Evolutionary conservation across 2,888 invertebrate genomes (phyloP).

Genomic region (Napeogenes sylphis): DNA sequence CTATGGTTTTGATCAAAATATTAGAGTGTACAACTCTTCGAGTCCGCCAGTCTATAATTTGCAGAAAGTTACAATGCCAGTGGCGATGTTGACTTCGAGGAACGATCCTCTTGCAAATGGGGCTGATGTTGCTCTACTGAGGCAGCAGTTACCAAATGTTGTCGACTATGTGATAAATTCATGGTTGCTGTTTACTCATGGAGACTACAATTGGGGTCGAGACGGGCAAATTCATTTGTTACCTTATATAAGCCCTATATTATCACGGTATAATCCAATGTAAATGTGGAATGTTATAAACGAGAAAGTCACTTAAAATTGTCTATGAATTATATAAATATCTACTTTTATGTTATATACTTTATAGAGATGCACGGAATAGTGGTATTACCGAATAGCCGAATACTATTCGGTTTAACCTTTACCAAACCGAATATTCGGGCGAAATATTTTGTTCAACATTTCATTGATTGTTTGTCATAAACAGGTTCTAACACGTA

Average conservation of each 20-base stretch:
- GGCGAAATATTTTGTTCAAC: no score
- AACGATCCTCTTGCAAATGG: slow-evolving; percentile 44
- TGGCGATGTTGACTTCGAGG: slow-evolving; percentile 37
- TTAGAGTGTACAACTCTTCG: slow-evolving; percentile 34
- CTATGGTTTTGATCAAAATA: slow-evolving; percentile 39
- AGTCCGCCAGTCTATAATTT: slow-evolving; percentile 44
- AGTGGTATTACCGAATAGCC: no score
- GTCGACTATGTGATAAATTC: slow-evolving; percentile 7
- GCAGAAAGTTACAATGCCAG: slow-evolving; percentile 39
- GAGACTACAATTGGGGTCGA: slow-evolving; percentile 38
- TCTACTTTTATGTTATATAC: background rate
- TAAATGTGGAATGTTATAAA: background rate
- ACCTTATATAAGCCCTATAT: slow-evolving; percentile 5
- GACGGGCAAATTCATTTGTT: slow-evolving; percentile 11
- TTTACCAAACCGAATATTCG: no score
- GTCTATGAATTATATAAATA: background rate
- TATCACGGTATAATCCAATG: background rate
- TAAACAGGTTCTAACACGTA: no score
- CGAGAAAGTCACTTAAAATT: background rate
- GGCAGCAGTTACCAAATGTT: slow-evolving; percentile 39
- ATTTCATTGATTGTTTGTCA: no score
- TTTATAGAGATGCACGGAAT: no score
- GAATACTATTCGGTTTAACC: no score
- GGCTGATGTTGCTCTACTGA: slow-evolving; percentile 36
- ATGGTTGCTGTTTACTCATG: slow-evolving; percentile 35